Evolutionary conservation across 53 echinoderm and acorn worm genomes (phyloP).

Genomic region (Arbacia lixula): DNA sequence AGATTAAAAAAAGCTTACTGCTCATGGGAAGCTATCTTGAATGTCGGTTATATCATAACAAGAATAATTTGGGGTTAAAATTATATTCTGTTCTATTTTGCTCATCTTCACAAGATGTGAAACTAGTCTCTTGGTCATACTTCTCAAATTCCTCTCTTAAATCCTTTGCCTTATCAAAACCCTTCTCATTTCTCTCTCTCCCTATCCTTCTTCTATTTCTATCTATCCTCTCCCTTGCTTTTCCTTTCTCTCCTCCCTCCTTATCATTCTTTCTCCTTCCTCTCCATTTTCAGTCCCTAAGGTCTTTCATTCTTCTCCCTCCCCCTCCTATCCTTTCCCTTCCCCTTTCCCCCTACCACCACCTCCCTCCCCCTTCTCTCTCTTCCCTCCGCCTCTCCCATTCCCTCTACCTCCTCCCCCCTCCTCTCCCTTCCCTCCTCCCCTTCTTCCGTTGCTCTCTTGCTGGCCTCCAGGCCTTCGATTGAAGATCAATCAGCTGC

Average conservation of each 20-base stretch:
- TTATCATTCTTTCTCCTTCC: background rate
- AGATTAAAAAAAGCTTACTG: no score
- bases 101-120: no score
- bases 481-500: background rate
- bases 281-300: background rate
- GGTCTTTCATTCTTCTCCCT: background rate
- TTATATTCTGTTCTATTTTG: no score
- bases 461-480: no score
- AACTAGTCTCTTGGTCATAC: no score
- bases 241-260: slow-evolving; percentile 1
- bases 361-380: background rate
- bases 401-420: background rate
- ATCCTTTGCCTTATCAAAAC: no score
- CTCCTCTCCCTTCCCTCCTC: background rate
- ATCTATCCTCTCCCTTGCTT: background rate
- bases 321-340: background rate
- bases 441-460: no score
- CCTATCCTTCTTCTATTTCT: background rate
- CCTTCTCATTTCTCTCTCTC: background rate
- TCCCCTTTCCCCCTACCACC: background rate
- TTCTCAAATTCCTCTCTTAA: no score
- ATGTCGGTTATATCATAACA: no score
- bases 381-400: background rate
- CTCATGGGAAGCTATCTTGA: no score
- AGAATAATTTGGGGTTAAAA: no score